A percentile compares a stretch with the other conserved stretches of the same genome.
Evolutionary conservation across 2,113 vertebrate species (phyloP).

Genomic region (Nycticebus coucang): DNA sequence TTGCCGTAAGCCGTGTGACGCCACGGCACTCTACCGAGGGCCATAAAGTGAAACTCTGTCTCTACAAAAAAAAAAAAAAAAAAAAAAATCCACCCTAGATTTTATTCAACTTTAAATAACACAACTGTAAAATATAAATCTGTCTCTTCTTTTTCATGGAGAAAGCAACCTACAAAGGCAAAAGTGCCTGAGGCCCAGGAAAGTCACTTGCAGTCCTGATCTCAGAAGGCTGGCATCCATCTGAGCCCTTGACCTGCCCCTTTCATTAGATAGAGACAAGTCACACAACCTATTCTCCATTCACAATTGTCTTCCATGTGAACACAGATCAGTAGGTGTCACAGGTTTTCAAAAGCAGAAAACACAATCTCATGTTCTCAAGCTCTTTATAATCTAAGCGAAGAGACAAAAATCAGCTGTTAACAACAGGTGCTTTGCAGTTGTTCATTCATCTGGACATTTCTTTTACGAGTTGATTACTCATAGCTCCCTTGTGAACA

Average conservation of each 20-base stretch:
- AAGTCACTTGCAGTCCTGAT: neutral
- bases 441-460: slow-evolving; percentile 64
- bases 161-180: neutral
- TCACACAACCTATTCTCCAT: neutral
- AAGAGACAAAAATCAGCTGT: slow-evolving; percentile 63
- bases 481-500: slow-evolving; percentile 66
- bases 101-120: neutral
- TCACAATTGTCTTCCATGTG: slow-evolving; percentile 3
- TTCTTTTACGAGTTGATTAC: slow-evolving; percentile 76
- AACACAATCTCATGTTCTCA: neutral
- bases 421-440: slow-evolving; percentile 74
- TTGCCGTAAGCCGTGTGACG: too few relatives aligned
- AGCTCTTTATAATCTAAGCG: neutral
- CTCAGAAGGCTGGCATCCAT: neutral
- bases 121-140: neutral
- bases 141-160: neutral
- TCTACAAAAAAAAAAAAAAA: too few relatives aligned
- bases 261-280: neutral
- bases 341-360: slow-evolving; percentile 22
- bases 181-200: neutral
- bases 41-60: too few relatives aligned
- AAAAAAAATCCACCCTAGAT: neutral
- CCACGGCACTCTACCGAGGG: too few relatives aligned
- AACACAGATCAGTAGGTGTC: slow-evolving; percentile 26
- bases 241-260: neutral